Conservation (phyloP, 2,888 invertebrate species). For the Idaea aversata region DNA sequence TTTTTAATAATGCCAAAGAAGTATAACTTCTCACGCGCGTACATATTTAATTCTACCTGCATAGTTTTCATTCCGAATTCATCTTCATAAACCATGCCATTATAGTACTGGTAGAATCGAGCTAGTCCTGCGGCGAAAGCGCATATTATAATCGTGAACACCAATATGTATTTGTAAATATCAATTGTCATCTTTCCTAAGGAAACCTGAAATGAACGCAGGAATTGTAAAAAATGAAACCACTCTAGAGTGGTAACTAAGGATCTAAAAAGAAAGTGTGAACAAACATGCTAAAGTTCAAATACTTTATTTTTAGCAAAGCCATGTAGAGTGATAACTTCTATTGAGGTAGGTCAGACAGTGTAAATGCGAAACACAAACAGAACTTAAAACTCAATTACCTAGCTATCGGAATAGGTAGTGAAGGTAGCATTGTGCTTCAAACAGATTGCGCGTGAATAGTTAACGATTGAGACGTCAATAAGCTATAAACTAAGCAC, state of each 20-base stretch:
- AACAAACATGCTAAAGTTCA: background rate
- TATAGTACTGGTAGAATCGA: slow-evolving; percentile 83
- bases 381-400: background rate
- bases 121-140: slow-evolving; percentile 82
- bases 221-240: background rate
- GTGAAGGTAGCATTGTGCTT: background rate
- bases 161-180: slow-evolving; percentile 81
- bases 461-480: background rate
- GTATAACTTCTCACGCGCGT: too few relatives aligned
- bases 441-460: slow-evolving; percentile 2
- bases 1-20: too few relatives aligned
- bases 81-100: slow-evolving; percentile 81
- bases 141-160: slow-evolving; percentile 81
- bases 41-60: too few relatives aligned
- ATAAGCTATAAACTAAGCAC: background rate
- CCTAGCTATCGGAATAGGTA: background rate
- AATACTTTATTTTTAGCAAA: background rate
- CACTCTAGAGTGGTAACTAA: too few relatives aligned
- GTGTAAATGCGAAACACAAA: background rate
- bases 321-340: too few relatives aligned
- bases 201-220: slow-evolving; percentile 70
- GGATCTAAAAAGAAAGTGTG: too few relatives aligned
- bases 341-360: background rate
- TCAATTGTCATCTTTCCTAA: slow-evolving; percentile 85
- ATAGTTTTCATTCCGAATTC: slow-evolving; percentile 80